Evolutionary conservation across 2,797 vertebrate genomes (phyloP), one percentile per base, ranked within the genome.

Genomic region (Mionectes olivaceus): DNA sequence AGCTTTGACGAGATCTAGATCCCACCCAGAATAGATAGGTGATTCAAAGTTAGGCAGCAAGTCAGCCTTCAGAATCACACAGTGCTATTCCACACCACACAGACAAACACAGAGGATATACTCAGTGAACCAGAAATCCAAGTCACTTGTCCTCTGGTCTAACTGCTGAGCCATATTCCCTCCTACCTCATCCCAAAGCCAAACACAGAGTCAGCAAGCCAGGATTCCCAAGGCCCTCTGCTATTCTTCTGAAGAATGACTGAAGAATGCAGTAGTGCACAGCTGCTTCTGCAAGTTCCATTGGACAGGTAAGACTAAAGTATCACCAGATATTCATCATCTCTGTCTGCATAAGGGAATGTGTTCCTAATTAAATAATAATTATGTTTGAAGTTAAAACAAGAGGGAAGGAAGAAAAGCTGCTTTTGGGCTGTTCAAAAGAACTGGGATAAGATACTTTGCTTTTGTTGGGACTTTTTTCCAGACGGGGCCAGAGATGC

Each of bases 311-410:
- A 73, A 79, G 30, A 43, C 53, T 64, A 35, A 18, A 87, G n/a
- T 37, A 53, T 17, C 30, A 60, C 57, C 44, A 93, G n/a, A 49
- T 61, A 80, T 33, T 85, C 21, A 33, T 52, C 61, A 37, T n/a
- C 68, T 80, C 53, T 56, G 32, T 55, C 53, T 82, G 33, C 28
- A 56, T 33, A 84, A 82, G 17, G 71, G 46, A 87, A 87, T 1
- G 5, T 33, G 28, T 37, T 87, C 71, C 47, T 75, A 77, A 87
- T 85, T 87, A 82, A 84, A 82, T 89, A 63, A 59, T 65, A 88
- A 92, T 77, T 61, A 85, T 21, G 28, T 75, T n/a, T 95, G 60
- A 92, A 90, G 39, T 75, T 68, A 53, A 94, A 89, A 93, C 17
- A 76, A 49, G 21, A 79, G n/a, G 53, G 17, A 81, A 92, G 50